Conservation (phyloP, 2,888 invertebrate genomes). For the Griposia aprilina region DNA sequence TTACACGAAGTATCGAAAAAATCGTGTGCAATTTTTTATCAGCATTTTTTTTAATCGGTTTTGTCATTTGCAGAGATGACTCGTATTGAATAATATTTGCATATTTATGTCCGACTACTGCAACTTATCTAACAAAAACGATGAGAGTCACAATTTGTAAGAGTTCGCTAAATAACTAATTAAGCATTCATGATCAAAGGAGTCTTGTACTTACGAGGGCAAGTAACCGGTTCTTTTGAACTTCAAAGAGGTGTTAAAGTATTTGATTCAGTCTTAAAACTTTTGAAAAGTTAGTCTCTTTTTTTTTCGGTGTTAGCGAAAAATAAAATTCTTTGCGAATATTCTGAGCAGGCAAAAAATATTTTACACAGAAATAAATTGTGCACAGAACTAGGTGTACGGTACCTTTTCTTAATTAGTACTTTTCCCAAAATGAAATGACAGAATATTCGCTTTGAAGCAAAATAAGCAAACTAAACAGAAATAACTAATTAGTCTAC, state of each 20-base stretch:
- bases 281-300: conserved; percentile 24
- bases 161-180: conserved; percentile 66
- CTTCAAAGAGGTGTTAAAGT: conserved; percentile 55
- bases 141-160: conserved; percentile 61
- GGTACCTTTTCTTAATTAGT: neutral
- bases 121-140: conserved; percentile 67
- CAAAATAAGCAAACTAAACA: neutral
- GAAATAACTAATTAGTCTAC: conserved; percentile 4
- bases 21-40: no score
- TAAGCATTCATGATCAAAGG: conserved; percentile 65
- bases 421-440: neutral
- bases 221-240: conserved; percentile 54
- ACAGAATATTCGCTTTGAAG: neutral
- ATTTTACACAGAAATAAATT: neutral
- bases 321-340: neutral
- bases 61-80: conserved; percentile 66
- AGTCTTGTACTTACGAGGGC: conserved; percentile 46
- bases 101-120: conserved; percentile 68
- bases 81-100: conserved; percentile 76
- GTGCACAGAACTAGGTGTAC: neutral
- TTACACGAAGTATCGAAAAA: neutral
- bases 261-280: conserved; percentile 49
- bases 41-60: conserved; percentile 3
- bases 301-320: conserved; percentile 5
- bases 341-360: neutral